A percentile compares a stretch with the other conserved stretches of the same genome.
These are phyloP conservation scores for Drosophila nasuta DNA, from an alignment of 1,140 invertebrate species.

Conservation along the genomic window DNA sequence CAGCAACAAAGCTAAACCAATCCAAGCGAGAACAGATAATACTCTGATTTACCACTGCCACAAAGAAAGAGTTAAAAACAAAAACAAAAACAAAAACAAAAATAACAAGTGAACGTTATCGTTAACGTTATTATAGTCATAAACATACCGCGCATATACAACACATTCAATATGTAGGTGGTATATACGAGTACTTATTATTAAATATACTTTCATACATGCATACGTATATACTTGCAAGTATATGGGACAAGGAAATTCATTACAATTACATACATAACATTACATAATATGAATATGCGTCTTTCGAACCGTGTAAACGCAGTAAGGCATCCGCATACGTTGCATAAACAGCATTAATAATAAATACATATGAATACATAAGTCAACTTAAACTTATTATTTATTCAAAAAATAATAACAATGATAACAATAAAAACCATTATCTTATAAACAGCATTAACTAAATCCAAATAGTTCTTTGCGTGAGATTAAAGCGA, in stretches of 20 bases:
- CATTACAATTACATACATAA: constrained; percentile 41
- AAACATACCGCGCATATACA: constrained; percentile 41
- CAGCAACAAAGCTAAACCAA: constrained; percentile 31
- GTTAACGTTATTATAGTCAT: constrained; percentile 64
- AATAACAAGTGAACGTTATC: constrained; percentile 44
- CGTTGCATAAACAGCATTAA: constrained; percentile 51
- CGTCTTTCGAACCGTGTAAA: constrained; percentile 16
- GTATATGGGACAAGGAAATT: constrained; percentile 37
- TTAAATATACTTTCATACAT: constrained; percentile 40
- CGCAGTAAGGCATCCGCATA: constrained; percentile 26
- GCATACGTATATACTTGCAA: constrained; percentile 45
- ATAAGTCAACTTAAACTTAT: constrained; percentile 76
- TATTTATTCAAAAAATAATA: constrained; percentile 71
- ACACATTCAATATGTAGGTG: background rate
- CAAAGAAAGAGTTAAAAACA: constrained; percentile 54
- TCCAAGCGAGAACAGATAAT: constrained; percentile 59
- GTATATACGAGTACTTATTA: constrained; percentile 41
- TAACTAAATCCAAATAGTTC: constrained; percentile 80
- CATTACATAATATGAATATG: constrained; percentile 28
- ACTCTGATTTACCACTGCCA: constrained; percentile 84
- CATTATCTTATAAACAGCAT: constrained; percentile 71
- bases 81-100: background rate
- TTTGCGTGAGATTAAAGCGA: constrained; percentile 85
- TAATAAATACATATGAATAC: constrained; percentile 60
- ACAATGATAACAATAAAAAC: constrained; percentile 71